Percentiles rank a stretch among this genome's conserved stretches.
These are phyloP conservation scores for Charanyca ferruginea DNA, from an alignment of 2,888 invertebrate species.

Conservation along the genomic window DNA sequence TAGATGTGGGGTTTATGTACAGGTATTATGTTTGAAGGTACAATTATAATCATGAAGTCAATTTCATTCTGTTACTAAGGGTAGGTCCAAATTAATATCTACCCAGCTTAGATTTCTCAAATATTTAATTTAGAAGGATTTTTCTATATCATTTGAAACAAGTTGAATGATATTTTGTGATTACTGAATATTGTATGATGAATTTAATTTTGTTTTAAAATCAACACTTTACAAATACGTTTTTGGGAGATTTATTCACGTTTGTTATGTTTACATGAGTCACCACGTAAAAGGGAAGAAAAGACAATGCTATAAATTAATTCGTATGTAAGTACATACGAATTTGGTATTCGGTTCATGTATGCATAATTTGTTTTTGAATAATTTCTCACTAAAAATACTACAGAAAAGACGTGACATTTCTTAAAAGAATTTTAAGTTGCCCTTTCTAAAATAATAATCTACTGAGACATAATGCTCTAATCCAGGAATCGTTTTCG, in stretches of 20 bases:
- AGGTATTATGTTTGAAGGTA: neutral
- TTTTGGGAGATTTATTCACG: neutral
- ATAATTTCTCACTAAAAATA: slow-evolving; percentile 22
- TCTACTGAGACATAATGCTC: neutral
- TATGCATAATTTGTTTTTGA: slow-evolving; percentile 39
- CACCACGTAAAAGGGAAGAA: slow-evolving; percentile 8
- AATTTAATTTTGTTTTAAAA: slow-evolving; percentile 12
- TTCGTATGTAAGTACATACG: slow-evolving; percentile 23
- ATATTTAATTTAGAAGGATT: slow-evolving; percentile 47
- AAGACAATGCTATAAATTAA: slow-evolving; percentile 25
- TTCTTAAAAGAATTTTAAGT: neutral
- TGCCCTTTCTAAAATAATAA: neutral
- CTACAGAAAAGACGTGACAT: neutral
- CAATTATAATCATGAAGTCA: neutral
- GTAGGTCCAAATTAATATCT: slow-evolving; percentile 23
- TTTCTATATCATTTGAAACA: slow-evolving; percentile 14
- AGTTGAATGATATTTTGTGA: slow-evolving; percentile 10
- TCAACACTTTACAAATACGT: neutral
- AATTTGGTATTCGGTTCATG: slow-evolving; percentile 23
- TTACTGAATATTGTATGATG: slow-evolving; percentile 2
- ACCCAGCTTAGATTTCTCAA: slow-evolving; percentile 28
- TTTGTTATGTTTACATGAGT: slow-evolving; percentile 5
- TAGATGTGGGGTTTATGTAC: neutral
- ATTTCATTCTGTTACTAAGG: slow-evolving; percentile 5
- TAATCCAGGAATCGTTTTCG: neutral